Percentiles rank a stretch among this genome's conserved stretches.
Evolutionary conservation across 2,113 vertebrate genomes (phyloP).

Genomic region (Campylomormyrus tamandua): DNA sequence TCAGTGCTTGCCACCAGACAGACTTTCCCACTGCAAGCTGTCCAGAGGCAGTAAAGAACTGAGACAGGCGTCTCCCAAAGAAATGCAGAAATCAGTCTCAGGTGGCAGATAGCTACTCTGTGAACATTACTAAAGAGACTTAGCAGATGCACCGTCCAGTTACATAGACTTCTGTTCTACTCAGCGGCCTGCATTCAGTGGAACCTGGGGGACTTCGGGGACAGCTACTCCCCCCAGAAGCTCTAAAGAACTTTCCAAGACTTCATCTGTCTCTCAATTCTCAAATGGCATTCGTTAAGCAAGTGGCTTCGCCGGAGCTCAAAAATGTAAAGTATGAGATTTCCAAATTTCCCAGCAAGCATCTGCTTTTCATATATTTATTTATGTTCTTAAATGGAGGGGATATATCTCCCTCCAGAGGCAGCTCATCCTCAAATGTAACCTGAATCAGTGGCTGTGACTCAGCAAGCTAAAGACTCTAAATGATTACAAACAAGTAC

Average conservation of each 20-base stretch:
- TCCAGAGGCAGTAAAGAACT: constrained; percentile 1
- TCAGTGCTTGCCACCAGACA: neutral
- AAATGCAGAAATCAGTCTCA: neutral
- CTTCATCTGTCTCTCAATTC: constrained; percentile 47
- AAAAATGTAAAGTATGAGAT: constrained; percentile 38
- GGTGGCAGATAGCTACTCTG: neutral
- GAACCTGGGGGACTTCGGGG: constrained; percentile 26
- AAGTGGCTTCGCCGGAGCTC: constrained; percentile 49
- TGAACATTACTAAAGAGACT: neutral
- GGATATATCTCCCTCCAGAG: constrained; percentile 43
- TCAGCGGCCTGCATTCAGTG: neutral
- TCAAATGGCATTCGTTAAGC: constrained; percentile 43
- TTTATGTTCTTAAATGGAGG: neutral
- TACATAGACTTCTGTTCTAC: neutral
- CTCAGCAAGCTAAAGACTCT: neutral
- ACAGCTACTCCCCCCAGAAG: constrained; percentile 44
- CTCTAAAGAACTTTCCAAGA: constrained; percentile 45
- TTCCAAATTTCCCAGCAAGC: constrained; percentile 48
- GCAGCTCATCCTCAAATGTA: constrained; percentile 31
- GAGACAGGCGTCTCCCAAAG: neutral
- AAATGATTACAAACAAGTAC: constrained; percentile 10
- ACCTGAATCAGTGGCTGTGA: constrained; percentile 38
- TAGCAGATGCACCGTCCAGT: neutral
- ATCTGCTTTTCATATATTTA: constrained; percentile 20
- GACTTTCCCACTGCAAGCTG: neutral